phyloP scores from a whole-genome alignment of 2,888 invertebrate species.

The Andrena bicolor region DNA sequence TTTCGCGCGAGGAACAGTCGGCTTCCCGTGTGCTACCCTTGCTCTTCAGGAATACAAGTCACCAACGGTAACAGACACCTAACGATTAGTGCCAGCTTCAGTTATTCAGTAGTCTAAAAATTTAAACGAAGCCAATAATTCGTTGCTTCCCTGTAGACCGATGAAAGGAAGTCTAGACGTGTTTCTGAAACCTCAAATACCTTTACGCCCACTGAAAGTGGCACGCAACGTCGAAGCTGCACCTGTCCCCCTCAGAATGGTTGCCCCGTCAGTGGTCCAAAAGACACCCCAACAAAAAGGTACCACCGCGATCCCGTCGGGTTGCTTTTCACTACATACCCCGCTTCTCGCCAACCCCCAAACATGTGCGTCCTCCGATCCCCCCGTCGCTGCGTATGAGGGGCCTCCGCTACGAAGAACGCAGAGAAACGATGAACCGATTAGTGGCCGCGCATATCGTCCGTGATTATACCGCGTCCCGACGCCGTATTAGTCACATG shows the following conservation, averaged over 20 bases:
- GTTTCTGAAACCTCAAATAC: not conserved
- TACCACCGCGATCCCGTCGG: not conserved
- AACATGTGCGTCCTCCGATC: not conserved
- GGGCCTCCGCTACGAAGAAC: not conserved
- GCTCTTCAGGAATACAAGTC: too few species aligned
- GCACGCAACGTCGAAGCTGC: not conserved
- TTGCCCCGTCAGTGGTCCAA: constrained; percentile 13
- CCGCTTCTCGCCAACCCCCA: not conserved
- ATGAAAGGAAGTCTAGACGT: not conserved
- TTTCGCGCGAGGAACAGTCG: too few species aligned
- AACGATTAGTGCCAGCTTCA: too few species aligned
- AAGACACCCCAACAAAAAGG: constrained; percentile 37
- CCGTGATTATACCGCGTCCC: constrained; percentile 55
- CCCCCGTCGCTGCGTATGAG: not conserved
- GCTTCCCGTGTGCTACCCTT: too few species aligned
- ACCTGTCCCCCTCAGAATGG: constrained; percentile 40
- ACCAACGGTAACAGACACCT: too few species aligned
- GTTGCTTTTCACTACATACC: not conserved
- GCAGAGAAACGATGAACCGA: constrained; percentile 66
- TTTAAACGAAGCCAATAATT: too few species aligned
- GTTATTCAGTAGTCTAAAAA: too few species aligned
- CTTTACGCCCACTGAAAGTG: not conserved
- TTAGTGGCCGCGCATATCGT: constrained; percentile 72
- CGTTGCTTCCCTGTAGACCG: not conserved
- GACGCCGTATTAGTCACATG: constrained; percentile 75